Base-by-base conservation (phyloP, 1,140 invertebrate species). In the Ceratitis capitata region DNA sequence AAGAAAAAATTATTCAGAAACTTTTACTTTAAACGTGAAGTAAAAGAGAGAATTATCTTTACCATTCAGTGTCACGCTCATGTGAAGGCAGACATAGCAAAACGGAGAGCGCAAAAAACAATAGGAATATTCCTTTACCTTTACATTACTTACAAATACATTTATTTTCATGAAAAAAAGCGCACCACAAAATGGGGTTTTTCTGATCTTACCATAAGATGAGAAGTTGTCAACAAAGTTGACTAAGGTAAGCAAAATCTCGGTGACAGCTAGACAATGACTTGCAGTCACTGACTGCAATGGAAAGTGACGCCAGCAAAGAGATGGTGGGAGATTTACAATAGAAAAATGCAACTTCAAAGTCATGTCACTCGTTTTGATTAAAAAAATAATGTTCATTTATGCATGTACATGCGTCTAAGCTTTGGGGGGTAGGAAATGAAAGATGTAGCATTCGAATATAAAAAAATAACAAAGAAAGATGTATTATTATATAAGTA, bases 361-460 rank as follows among this genome's bases (percentile, higher is more conserved):
- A 78, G 69, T 78, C 61, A 39, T 69, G 61, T 69, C 61, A 69
- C 61, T 69, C 61, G 32, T 69, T 69, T 69, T 39, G 14, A 69
- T 69, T 69, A 39, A 16, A 35, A 69, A 69, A 69, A 69, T n/a
- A 69, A 19, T 69, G 5, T 14, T 10, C 47, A 14, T 29, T 5
- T 9, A 61, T 10, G 26, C 4, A 5, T n/a, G 29, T 61, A 29
- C 12, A 29, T 58, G 26, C 12, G 56, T 16, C 29, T 19, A 19
- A 32, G 14, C 12, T n/a, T n/a, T n/a, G n/a, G n/a, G n/a, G n/a
- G n/a, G n/a, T n/a, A n/a, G n/a, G n/a, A n/a, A n/a, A n/a, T n/a
- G n/a, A n/a, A n/a, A n/a, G n/a, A 64, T 9, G 58, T 64, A 19
- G 4, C 61, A 4, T 64, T 32, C 35, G 29, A 35, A 16, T 29